Conservation (phyloP, 2,113 vertebrate species). For the Clinocottus analis region DNA sequence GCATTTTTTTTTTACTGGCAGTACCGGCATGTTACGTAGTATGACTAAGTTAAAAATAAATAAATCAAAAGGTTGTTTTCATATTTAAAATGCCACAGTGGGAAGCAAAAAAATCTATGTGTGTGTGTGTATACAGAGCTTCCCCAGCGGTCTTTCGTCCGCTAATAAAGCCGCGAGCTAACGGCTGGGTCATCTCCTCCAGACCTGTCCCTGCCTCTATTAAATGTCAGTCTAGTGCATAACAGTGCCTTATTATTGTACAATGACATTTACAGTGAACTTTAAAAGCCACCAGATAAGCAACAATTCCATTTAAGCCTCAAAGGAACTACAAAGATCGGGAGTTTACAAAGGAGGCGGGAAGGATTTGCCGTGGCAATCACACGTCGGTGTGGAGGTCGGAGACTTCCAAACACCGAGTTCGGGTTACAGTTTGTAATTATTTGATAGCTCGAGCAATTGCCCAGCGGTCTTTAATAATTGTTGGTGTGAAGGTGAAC, state of each 20-base stretch:
- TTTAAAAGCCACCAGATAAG: constrained; percentile 83
- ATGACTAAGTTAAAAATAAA: not conserved
- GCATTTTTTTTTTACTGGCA: not conserved
- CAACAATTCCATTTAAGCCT: constrained; percentile 72
- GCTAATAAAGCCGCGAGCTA: constrained; percentile 69
- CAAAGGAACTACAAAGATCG: constrained; percentile 73
- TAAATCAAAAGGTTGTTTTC: constrained; percentile 39
- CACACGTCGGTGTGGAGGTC: constrained; percentile 33
- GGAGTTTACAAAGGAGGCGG: constrained; percentile 57
- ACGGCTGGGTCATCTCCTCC: constrained; percentile 63
- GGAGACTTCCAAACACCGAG: constrained; percentile 17
- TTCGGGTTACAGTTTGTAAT: constrained; percentile 27
- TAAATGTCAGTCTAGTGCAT: constrained; percentile 82
- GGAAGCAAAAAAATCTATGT: not conserved
- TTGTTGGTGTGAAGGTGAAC: not conserved
- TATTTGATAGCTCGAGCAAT: constrained; percentile 1
- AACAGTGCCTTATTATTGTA: constrained; percentile 81
- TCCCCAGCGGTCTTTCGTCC: constrained; percentile 14
- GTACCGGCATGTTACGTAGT: no score
- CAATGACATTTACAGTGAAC: constrained; percentile 85
- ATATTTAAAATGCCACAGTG: constrained; percentile 39
- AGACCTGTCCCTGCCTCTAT: constrained; percentile 64
- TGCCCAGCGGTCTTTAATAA: not conserved
- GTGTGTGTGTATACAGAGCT: constrained; percentile 12
- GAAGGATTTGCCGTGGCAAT: constrained; percentile 43